These are phyloP conservation scores for Fragum sueziense DNA, from an alignment of 2,888 invertebrate genomes.

Conservation along the genomic window DNA sequence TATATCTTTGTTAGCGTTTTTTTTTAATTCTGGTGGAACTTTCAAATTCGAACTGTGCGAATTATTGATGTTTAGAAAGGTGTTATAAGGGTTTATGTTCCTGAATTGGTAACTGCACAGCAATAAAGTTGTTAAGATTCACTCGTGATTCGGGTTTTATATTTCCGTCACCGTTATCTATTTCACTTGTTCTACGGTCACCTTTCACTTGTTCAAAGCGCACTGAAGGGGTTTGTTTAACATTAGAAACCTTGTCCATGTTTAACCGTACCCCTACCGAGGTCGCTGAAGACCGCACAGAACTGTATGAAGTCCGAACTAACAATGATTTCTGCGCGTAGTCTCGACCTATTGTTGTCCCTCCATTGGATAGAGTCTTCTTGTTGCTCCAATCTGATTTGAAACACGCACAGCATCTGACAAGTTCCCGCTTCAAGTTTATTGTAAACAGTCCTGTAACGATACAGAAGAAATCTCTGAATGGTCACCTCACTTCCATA, in stretches of 20 bases:
- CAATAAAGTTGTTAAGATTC: conserved; percentile 63
- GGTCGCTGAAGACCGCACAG: conserved; percentile 35
- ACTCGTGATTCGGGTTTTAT: conserved; percentile 40
- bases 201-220: not conserved
- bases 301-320: conserved; percentile 48
- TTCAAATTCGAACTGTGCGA: no score
- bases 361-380: conserved; percentile 33
- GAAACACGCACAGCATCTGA: conserved; percentile 74
- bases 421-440: conserved; percentile 76
- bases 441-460: conserved; percentile 78
- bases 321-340: conserved; percentile 34
- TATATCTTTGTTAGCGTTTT: no score
- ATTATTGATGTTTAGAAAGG: no score
- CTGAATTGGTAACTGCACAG: conserved; percentile 40
- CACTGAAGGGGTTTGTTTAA: conserved; percentile 5
- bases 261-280: conserved; percentile 29
- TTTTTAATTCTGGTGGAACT: no score
- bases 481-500: no score
- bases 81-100: not conserved
- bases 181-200: not conserved
- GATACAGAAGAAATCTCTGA: conserved; percentile 18
- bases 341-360: conserved; percentile 30
- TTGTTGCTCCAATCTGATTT: conserved; percentile 57
- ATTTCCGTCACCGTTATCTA: not conserved
- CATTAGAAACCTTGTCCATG: conserved; percentile 18